Conservation (phyloP, 2,797 vertebrate species). For the Phoeniculus purpureus region DNA sequence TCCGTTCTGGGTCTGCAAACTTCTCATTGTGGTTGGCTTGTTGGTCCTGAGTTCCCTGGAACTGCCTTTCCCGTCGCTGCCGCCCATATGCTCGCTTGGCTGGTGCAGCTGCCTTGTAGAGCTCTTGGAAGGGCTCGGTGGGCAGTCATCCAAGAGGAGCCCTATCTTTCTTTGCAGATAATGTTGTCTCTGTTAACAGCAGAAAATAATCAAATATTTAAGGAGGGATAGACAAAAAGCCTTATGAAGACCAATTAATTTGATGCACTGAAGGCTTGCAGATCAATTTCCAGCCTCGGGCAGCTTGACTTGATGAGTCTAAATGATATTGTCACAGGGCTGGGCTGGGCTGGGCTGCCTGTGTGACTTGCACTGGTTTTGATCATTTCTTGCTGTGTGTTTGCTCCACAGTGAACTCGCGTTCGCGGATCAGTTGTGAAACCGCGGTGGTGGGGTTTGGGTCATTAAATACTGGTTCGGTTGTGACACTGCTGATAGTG, state of each 20-base stretch:
- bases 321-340: not conserved
- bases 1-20: not conserved
- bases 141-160: not conserved
- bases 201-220: conserved; percentile 13
- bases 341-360: not conserved
- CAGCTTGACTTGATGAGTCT: not conserved
- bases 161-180: not conserved
- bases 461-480: not conserved
- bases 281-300: not conserved
- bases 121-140: not conserved
- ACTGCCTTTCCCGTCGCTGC: not conserved
- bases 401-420: too few relatives aligned
- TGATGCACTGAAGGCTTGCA: not conserved
- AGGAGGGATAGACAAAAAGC: not conserved
- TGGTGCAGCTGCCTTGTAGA: not conserved
- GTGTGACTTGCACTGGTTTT: not conserved
- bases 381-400: not conserved
- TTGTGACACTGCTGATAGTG: too few relatives aligned
- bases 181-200: not conserved
- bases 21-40: not conserved
- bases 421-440: too few relatives aligned
- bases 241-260: not conserved
- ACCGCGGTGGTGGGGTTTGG: too few relatives aligned
- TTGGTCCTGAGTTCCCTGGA: not conserved
- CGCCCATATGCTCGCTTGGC: not conserved